Conservation (phyloP, 2,113 vertebrate genomes). For the Callocephalon fimbriatum region DNA sequence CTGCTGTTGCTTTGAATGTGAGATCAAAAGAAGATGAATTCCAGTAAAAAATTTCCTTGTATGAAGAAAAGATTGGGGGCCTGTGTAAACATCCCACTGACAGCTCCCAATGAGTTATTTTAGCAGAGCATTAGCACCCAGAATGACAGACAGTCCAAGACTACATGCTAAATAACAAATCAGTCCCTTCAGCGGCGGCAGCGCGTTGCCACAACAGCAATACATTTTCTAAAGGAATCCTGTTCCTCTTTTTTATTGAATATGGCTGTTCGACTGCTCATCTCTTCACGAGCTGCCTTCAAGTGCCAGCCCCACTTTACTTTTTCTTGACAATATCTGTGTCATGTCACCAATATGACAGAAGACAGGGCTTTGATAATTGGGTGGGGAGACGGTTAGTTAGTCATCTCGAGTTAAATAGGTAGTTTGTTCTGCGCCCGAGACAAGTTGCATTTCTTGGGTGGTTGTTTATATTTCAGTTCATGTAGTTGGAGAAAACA, state of each 20-base stretch:
- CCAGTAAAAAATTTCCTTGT: constrained; percentile 86
- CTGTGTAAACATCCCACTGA: constrained; percentile 90
- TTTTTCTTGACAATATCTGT: constrained; percentile 63
- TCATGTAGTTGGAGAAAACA: constrained; percentile 17
- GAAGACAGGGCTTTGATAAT: constrained; percentile 74
- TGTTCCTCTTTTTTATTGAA: constrained; percentile 64
- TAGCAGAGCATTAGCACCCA: constrained; percentile 85
- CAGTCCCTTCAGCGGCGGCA: constrained; percentile 75
- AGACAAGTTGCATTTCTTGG: constrained; percentile 49
- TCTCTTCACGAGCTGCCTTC: constrained; percentile 64
- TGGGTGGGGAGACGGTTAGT: constrained; percentile 45
- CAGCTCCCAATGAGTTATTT: constrained; percentile 90
- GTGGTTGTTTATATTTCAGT: constrained; percentile 14
- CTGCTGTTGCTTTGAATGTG: constrained; percentile 89
- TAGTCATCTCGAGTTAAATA: constrained; percentile 48
- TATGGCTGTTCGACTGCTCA: constrained; percentile 69
- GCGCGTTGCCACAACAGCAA: constrained; percentile 74
- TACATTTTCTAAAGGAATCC: constrained; percentile 71
- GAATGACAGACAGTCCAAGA: constrained; percentile 83
- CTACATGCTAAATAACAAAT: constrained; percentile 83
- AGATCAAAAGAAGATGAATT: constrained; percentile 91
- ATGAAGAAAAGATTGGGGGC: constrained; percentile 87
- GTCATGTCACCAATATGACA: constrained; percentile 60
- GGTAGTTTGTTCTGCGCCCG: constrained; percentile 20
- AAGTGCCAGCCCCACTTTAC: constrained; percentile 62